Percentiles rank a stretch among this genome's conserved stretches.
Evolutionary conservation across 2,113 vertebrate genomes (phyloP).

Genomic region (Takifugu bimaculatus): DNA sequence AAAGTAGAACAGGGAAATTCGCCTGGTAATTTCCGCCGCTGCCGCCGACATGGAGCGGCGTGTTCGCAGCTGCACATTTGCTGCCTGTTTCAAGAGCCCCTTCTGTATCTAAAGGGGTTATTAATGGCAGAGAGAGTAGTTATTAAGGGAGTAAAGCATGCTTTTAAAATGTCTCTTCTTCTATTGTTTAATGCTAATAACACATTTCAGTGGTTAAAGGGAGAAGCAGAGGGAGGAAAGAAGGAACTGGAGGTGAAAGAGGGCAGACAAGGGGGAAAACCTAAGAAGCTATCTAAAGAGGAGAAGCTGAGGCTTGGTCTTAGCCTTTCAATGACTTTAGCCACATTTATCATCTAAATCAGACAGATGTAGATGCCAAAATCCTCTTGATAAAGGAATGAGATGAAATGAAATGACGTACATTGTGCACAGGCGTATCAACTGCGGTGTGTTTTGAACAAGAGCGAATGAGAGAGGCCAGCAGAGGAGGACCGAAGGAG

Average conservation of each 20-base stretch:
- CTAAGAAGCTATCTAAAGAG: not conserved
- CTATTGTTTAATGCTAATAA: slow-evolving; percentile 68
- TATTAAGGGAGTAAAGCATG: slow-evolving; percentile 64
- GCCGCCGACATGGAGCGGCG: not conserved
- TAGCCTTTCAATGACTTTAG: too few relatives aligned
- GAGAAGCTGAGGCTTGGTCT: too few relatives aligned
- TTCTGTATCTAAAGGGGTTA: slow-evolving; percentile 50
- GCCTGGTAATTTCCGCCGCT: too few relatives aligned
- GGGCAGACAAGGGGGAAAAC: slow-evolving; percentile 14
- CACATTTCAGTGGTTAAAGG: slow-evolving; percentile 56
- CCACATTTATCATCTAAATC: too few relatives aligned
- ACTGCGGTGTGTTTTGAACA: too few relatives aligned
- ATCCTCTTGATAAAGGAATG: too few relatives aligned
- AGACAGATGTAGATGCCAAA: not conserved
- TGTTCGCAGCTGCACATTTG: slow-evolving; percentile 51
- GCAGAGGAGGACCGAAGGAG: too few relatives aligned
- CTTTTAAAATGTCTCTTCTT: slow-evolving; percentile 58
- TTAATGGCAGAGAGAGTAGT: slow-evolving; percentile 58
- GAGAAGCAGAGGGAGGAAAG: slow-evolving; percentile 55
- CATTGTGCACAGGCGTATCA: too few relatives aligned
- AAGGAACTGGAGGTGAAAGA: slow-evolving; percentile 41
- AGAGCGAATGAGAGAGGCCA: too few relatives aligned
- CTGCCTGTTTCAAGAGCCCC: slow-evolving; percentile 43
- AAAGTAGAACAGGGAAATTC: too few relatives aligned
- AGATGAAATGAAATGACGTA: too few relatives aligned